phyloP scores from a whole-genome alignment of 35 echinoderm and acorn worm species.

The Eucidaris tribuloides region DNA sequence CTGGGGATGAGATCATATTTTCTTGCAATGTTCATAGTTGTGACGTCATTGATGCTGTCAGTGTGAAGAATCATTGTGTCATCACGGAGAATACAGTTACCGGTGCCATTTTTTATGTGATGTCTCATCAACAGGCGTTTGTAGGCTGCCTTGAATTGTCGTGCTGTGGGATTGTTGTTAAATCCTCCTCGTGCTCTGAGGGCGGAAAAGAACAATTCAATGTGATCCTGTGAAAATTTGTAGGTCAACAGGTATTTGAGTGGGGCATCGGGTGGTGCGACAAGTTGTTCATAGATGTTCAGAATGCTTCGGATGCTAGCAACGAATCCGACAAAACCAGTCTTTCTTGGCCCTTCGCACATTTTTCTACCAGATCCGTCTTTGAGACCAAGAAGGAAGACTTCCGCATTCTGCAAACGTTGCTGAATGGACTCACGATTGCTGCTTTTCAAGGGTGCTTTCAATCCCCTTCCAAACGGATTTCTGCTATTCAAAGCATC shows the following conservation, averaged over 20 bases:
- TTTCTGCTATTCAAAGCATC: conserved; percentile 54
- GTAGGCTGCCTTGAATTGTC: conserved; percentile 37
- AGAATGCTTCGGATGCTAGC: conserved; percentile 27
- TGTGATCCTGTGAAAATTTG: conserved; percentile 49
- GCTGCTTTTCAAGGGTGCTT: background rate
- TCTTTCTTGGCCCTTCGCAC: conserved; percentile 11
- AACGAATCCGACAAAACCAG: conserved; percentile 39
- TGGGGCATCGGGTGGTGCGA: background rate
- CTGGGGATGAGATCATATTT: too few relatives aligned
- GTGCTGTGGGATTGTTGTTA: conserved; percentile 63
- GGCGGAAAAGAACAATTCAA: conserved; percentile 53
- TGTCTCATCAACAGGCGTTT: conserved; percentile 26
- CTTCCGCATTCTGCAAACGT: background rate
- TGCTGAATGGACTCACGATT: background rate
- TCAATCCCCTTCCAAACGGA: conserved; percentile 25
- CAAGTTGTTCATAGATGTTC: conserved; percentile 3
- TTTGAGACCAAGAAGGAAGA: background rate
- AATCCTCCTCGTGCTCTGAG: background rate
- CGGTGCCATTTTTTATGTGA: conserved; percentile 1
- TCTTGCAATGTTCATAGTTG: too few relatives aligned
- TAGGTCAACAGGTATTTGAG: conserved; percentile 43
- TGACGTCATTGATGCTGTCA: too few relatives aligned
- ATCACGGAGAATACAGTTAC: conserved; percentile 18
- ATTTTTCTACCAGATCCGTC: background rate
- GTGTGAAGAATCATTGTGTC: background rate